Percentiles rank a stretch among this genome's conserved stretches.
Conservation (phyloP, 2,113 vertebrate species). For the Mormyrus lacerda region DNA sequence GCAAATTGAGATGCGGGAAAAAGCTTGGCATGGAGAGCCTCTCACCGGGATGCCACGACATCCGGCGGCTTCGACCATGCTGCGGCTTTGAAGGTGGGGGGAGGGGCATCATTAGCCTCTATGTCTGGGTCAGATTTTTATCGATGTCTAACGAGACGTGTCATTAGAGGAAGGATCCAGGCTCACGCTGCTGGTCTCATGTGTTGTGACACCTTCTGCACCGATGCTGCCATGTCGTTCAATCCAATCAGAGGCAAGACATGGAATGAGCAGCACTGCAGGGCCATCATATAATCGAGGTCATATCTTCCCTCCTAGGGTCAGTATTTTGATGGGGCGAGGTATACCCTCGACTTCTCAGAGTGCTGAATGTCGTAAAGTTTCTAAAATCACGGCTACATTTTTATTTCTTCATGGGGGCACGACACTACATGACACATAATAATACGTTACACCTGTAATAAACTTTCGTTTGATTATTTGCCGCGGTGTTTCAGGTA, state of each 20-base stretch:
- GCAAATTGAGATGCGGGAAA: conserved; percentile 13
- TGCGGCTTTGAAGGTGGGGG: background rate
- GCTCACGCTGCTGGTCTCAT: background rate
- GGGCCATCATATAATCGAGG: background rate
- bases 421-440: background rate
- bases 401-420: background rate
- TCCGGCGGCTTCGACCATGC: too few species aligned
- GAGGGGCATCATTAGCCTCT: background rate
- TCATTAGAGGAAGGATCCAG: background rate
- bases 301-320: background rate
- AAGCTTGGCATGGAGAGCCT: background rate
- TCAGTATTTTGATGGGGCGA: background rate
- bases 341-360: background rate
- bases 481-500: background rate
- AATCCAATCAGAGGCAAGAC: background rate
- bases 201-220: background rate
- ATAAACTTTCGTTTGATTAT: background rate
- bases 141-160: background rate
- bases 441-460: background rate
- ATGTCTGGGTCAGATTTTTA: background rate
- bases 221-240: background rate
- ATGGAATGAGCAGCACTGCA: background rate
- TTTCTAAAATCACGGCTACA: background rate
- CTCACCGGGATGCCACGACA: background rate
- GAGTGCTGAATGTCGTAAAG: background rate